Evolutionary conservation across 2,888 invertebrate species (phyloP).

Genomic region (Melanotus villosus): DNA sequence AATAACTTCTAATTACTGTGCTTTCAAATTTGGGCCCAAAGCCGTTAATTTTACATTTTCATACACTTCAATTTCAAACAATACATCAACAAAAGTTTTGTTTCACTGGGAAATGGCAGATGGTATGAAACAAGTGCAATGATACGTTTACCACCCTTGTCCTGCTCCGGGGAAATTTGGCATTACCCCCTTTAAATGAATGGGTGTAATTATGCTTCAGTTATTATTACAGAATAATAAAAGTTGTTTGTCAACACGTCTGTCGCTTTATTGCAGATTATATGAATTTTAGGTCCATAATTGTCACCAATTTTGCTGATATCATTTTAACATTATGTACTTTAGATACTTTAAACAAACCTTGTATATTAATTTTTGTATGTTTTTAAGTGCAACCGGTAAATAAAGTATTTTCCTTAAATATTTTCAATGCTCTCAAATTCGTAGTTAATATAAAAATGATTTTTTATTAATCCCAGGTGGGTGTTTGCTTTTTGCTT

Average conservation of each 20-base stretch:
- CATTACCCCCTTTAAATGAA: conserved; percentile 41
- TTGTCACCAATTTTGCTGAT: conserved; percentile 27
- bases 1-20: too few species aligned
- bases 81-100: conserved; percentile 5
- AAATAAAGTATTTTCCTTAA: background rate
- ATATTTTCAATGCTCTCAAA: background rate
- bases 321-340: background rate
- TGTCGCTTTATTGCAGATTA: conserved; percentile 47
- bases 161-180: conserved; percentile 30
- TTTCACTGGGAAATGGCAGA: conserved; percentile 39
- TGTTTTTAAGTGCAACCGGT: background rate
- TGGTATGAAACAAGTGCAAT: conserved; percentile 41
- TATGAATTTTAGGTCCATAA: conserved; percentile 36
- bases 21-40: too few species aligned
- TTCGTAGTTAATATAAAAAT: background rate
- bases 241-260: conserved; percentile 56
- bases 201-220: conserved; percentile 53
- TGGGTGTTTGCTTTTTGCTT: too few species aligned
- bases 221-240: conserved; percentile 55
- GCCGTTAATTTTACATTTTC: too few species aligned
- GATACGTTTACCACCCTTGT: conserved; percentile 40
- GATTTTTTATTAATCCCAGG: background rate
- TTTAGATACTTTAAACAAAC: too few species aligned
- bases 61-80: background rate
- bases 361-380: background rate